Evolutionary conservation across 2,113 vertebrate species (phyloP), one percentile per base, ranked within the genome.

Genomic region (Empidonax alnorum): DNA sequence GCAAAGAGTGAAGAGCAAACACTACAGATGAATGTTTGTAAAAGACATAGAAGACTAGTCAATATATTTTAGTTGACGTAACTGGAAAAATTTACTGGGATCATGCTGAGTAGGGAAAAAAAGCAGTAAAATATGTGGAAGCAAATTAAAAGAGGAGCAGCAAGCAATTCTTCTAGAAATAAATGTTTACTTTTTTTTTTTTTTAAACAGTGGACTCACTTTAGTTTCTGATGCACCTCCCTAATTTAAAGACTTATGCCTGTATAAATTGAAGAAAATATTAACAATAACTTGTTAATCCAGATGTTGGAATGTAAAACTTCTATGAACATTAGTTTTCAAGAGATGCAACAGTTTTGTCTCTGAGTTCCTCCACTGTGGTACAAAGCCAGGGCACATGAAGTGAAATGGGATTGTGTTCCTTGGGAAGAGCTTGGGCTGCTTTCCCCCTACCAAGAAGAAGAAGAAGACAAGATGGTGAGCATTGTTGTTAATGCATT

Each of bases 381-480:
- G 46, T 83, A 83, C 73, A 91, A 79, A 80, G 52, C 75, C 22
- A 33, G 3, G 39, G 68, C 18, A 47, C 2, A 4, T 62, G 75
- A 61, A 72, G 13, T 76, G 81, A 95, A 92, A 65, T 6, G 41
- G 56, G 30, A 69, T 6, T 61, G 42, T 9, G 22, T 83, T 65
- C 72, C 79, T 83, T 16, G 61, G 73, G 42, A 97, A 71, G 67
- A 89, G 1, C 41, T 97, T 5, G 15, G 63, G 13, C 92, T 96
- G 61, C 47, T 89, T 81, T 96, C 87, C 89, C 92, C 90, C 94
- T 82, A n/a, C 41, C 63, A 97, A 30, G 18, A 63, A 28, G 96
- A 97, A 30, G 18, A 63, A 28, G 96, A 72, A 97, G 90, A 94
- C 74, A 59, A 96, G 78, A 62, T 90, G 56, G 84, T 96, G 37